Conservation (phyloP, 2,113 vertebrate species). For the Myrmophylax atrothorax region DNA sequence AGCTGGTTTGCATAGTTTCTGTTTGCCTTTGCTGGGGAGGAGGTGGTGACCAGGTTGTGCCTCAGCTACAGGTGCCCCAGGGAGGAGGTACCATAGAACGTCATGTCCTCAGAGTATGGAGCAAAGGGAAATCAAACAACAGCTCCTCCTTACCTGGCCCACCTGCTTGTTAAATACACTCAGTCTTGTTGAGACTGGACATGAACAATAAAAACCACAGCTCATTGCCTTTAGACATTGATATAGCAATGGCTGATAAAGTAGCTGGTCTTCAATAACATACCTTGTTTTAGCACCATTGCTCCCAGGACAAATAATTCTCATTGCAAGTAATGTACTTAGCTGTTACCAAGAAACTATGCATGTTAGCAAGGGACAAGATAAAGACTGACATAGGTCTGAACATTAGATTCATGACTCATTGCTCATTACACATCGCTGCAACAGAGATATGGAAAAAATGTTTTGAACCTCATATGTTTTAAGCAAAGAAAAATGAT, state of each 20-base stretch:
- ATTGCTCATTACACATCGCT: not conserved
- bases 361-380: not conserved
- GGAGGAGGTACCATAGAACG: not conserved
- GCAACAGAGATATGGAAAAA: not conserved
- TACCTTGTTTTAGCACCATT: not conserved
- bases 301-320: not conserved
- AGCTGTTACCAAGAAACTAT: not conserved
- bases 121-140: slow-evolving; percentile 33
- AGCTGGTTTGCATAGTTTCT: not conserved
- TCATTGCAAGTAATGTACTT: not conserved
- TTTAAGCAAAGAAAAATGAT: not conserved
- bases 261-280: not conserved
- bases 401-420: not conserved
- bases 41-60: not conserved
- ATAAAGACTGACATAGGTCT: not conserved
- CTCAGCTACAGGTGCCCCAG: not conserved
- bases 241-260: not conserved
- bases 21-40: not conserved
- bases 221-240: not conserved
- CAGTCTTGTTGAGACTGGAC: not conserved
- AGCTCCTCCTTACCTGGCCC: not conserved
- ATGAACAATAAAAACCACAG: not conserved
- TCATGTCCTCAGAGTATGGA: not conserved
- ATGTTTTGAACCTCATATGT: not conserved
- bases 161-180: slow-evolving; percentile 59